Base-by-base conservation (phyloP, 1,140 invertebrate species). In the Scaptomyza montana region DNA sequence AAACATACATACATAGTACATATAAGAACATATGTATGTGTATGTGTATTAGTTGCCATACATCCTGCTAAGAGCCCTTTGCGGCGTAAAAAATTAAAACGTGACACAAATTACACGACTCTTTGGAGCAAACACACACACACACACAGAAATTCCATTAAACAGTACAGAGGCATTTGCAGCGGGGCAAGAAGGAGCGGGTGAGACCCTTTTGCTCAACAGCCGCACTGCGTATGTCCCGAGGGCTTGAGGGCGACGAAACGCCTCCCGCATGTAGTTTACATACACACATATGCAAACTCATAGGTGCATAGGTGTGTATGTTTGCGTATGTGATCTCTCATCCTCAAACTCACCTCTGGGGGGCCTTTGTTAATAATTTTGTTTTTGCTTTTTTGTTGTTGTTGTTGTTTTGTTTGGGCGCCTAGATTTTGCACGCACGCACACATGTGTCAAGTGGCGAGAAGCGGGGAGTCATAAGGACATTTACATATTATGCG, bases 91-190 rank as follows among this genome's bases (percentile, higher is more conserved):
- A 86, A 87, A 86, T 86, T 82, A 87, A 86, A 86, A 87, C 68
- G 82, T 87, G 82, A 86, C 82, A 86, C 82, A 86, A 86, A 86
- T 86, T 86, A 77, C 82, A 69, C 54, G 82, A 62, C 74, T 71
- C 64, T 64, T 55, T 57, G 64, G 62, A 47, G 70, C 57, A 33
- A 25, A 25, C 46, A 73, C 47, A 53, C 21, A 21, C 28, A 9
- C 36, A 33, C 47, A 13, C 30, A 25, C 46, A 28, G 5, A 43
- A 74, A 81, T 80, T 69, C 75, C 82, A 81, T 87, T 81, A 85
- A 78, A 74, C 61, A 25, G 21, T 1, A 16, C 16, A 16, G 16
- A 16, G 16, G 16, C 16, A 16, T 16, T 16, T 16, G 21, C 21
- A 25, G 21, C 3, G 2, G 21, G 21, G 57, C 60, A 51, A 67